Evolutionary conservation across 2,888 invertebrate genomes (phyloP).

Genomic region (Drosophila crucigera): DNA sequence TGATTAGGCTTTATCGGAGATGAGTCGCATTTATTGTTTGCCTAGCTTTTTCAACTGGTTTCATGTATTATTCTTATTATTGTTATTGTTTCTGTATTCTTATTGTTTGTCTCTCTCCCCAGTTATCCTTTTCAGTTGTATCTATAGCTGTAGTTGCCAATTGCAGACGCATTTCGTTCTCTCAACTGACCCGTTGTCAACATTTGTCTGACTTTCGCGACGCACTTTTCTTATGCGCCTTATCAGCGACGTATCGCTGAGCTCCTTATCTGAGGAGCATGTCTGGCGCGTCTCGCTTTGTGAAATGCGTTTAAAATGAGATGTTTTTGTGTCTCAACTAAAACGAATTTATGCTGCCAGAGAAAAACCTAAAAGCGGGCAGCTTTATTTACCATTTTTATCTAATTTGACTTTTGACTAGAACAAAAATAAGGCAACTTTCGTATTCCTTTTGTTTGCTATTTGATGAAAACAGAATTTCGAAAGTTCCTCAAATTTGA

Average conservation of each 20-base stretch:
- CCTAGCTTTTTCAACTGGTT: conserved; percentile 41
- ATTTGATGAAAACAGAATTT: background rate
- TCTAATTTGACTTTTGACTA: background rate
- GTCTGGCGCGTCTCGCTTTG: conserved; percentile 17
- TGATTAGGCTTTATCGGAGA: conserved; percentile 25
- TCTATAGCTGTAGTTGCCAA: conserved; percentile 4
- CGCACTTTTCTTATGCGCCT: conserved; percentile 43
- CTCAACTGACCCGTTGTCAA: conserved; percentile 28
- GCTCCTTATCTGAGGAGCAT: conserved; percentile 31
- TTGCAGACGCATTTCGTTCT: conserved; percentile 8
- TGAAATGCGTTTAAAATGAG: conserved; percentile 30
- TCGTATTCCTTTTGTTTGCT: background rate
- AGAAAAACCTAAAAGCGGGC: background rate
- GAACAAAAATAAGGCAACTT: background rate
- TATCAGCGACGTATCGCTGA: conserved; percentile 28
- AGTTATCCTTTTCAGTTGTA: background rate
- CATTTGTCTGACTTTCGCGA: conserved; percentile 26
- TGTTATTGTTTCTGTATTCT: background rate
- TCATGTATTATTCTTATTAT: conserved; percentile 5
- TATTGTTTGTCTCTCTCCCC: conserved; percentile 7
- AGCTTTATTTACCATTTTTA: background rate
- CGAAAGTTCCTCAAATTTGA: background rate
- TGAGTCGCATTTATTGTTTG: conserved; percentile 25
- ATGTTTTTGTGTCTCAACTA: conserved; percentile 14
- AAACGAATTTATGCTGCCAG: conserved; percentile 4